Conservation (phyloP, 2,113 vertebrate genomes). For the Crotalus horridus region DNA sequence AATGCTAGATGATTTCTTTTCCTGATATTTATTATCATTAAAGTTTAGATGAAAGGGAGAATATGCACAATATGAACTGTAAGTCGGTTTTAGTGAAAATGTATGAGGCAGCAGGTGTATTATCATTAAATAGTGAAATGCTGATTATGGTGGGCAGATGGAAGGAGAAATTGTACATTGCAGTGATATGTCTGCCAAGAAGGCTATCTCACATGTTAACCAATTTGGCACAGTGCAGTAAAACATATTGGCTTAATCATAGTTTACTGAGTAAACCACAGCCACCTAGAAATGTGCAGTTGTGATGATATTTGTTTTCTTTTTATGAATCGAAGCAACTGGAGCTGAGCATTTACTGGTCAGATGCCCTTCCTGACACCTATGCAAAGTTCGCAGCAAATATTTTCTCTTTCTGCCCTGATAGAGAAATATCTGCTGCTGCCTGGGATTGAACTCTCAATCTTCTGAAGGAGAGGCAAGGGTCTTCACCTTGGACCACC, state of each 20-base stretch:
- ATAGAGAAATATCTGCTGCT: neutral
- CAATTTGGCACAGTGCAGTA: neutral
- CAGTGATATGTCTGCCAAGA: neutral
- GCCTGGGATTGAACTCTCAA: neutral
- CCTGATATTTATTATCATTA: neutral
- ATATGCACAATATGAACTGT: neutral
- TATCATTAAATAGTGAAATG: neutral
- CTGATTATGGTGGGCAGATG: neutral
- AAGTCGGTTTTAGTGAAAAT: fast-evolving
- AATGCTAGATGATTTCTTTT: neutral
- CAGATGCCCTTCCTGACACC: neutral
- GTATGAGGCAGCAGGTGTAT: neutral
- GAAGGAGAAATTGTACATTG: neutral
- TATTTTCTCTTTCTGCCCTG: neutral
- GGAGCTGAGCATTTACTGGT: neutral
- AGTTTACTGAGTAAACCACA: neutral
- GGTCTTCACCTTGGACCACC: neutral
- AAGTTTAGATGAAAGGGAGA: neutral
- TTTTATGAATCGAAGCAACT: neutral
- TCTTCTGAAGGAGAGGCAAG: neutral
- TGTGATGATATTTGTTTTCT: neutral
- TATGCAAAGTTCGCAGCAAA: neutral
- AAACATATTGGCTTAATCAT: neutral
- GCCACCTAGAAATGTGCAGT: neutral
- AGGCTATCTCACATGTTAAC: neutral